Conservation (phyloP, 1,140 invertebrate species). For the Panulirus ornatus region DNA sequence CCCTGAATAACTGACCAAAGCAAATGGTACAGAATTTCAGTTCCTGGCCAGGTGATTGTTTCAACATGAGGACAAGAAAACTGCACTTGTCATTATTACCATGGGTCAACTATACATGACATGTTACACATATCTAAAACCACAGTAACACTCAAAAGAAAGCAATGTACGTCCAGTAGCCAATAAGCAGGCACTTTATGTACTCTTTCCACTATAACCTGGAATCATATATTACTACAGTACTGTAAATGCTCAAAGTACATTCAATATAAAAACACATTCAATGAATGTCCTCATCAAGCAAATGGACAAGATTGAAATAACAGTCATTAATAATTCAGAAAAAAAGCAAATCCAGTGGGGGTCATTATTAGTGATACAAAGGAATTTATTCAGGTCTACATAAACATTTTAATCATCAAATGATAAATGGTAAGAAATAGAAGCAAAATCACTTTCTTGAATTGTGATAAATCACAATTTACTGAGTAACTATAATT, state of each 20-base stretch:
- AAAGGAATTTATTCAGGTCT: not conserved
- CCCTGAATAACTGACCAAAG: constrained; percentile 53
- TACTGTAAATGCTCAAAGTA: constrained; percentile 31
- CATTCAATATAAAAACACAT: constrained; percentile 20
- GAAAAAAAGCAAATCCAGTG: not conserved
- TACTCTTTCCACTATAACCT: not conserved
- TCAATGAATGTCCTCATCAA: not conserved
- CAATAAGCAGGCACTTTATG: constrained; percentile 18
- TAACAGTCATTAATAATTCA: not conserved
- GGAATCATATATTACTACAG: not conserved
- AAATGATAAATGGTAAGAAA: no score
- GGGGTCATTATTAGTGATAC: not conserved
- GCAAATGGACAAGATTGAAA: not conserved
- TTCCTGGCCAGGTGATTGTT: not conserved
- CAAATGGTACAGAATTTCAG: constrained; percentile 39
- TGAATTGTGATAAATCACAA: no score
- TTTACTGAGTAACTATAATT: no score
- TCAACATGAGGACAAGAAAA: constrained; percentile 23
- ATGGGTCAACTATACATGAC: constrained; percentile 19
- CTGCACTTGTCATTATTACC: not conserved
- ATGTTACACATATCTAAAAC: constrained; percentile 22
- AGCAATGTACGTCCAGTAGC: constrained; percentile 24
- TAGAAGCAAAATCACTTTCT: no score
- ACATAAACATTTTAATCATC: no score
- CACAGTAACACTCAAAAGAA: not conserved